Percentiles rank a stretch among this genome's conserved stretches.
These are phyloP conservation scores for Gymnodraco acuticeps DNA, from an alignment of 2,797 vertebrate species.

Conservation along the genomic window DNA sequence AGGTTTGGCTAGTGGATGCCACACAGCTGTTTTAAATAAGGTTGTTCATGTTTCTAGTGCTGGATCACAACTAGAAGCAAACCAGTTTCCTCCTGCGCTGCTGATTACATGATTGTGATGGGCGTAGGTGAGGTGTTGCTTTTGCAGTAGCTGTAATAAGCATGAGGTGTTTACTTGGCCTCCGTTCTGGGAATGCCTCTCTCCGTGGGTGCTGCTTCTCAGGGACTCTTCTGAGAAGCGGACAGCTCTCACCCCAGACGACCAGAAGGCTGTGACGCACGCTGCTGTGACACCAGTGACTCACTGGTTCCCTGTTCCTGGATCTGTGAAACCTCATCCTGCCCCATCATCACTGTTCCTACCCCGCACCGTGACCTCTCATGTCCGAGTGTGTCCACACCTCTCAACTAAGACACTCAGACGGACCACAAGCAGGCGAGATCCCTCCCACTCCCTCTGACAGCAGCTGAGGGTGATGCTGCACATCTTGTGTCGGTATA, in stretches of 20 bases:
- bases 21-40: constrained; percentile 8
- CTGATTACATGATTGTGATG: constrained; percentile 58
- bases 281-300: constrained; percentile 61
- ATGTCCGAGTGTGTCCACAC: constrained; percentile 36
- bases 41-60: constrained; percentile 12
- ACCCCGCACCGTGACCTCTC: constrained; percentile 38
- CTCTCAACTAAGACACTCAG: constrained; percentile 39
- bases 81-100: constrained; percentile 17
- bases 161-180: constrained; percentile 54
- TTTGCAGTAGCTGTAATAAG: constrained; percentile 46
- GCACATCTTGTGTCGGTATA: constrained; percentile 10
- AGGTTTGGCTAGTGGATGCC: not conserved
- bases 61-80: constrained; percentile 35
- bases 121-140: constrained; percentile 59
- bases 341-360: constrained; percentile 19
- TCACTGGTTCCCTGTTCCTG: constrained; percentile 68
- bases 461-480: constrained; percentile 21
- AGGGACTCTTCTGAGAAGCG: constrained; percentile 58
- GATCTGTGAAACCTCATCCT: constrained; percentile 72
- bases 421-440: constrained; percentile 39
- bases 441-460: constrained; percentile 40
- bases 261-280: constrained; percentile 78
- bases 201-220: constrained; percentile 18
- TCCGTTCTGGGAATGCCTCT: constrained; percentile 64
- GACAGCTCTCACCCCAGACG: constrained; percentile 57